Base-by-base conservation (phyloP, 2,888 invertebrate genomes). In the Dryobotodes eremita region DNA sequence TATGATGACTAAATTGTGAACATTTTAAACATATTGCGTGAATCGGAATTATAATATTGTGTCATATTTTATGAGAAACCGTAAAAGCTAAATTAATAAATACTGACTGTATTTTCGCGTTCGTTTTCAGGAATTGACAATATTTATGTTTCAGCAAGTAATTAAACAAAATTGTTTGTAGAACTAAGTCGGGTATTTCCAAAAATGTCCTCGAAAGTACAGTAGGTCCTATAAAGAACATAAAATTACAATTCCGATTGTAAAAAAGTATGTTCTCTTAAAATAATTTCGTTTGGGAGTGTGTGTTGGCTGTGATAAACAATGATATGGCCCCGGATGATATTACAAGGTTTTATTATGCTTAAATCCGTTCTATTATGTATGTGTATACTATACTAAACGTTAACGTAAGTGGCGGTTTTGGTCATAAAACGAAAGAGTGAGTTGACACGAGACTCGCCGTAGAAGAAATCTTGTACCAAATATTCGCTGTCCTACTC, bases 221-320 rank as follows among this genome's bases (percentile, higher is more conserved):
- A 26, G 7, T n/a, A 55, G 26, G 42, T 57, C 42, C 7, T n/a
- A 2, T 46, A 11, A 20, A 11, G 23, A 31, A 46, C 53, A 64
- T n/a, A 17, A 77, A 31, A 50, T 71, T 76, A 62, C 15, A 71
- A 76, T 86, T 76, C 69, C 53, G 64, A 61, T 57, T 36, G 10
- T 53, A 59, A 55, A 31, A 46, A 68, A 79, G 42, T 71, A 26
- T 59, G 71, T 72, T 78, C 68, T 10, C 50, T 65, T 69, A 42
- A 79, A 71, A 73, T 72, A 50, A 62, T 83, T 88, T 87, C 64
- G 79, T 89, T 89, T 90, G 86, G 83, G 88, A 86, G 88, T 88
- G 91, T 86, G 79, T 89, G 90, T 89, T 82, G 90, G 89, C 92
- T 92, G 92, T 92, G 92, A 92, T 90, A 89, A 78, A 79, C 57